A percentile compares a stretch with the other conserved stretches of the same genome.
Evolutionary conservation across 2,797 vertebrate genomes (phyloP).

Genomic region (Premnoplex brunnescens): DNA sequence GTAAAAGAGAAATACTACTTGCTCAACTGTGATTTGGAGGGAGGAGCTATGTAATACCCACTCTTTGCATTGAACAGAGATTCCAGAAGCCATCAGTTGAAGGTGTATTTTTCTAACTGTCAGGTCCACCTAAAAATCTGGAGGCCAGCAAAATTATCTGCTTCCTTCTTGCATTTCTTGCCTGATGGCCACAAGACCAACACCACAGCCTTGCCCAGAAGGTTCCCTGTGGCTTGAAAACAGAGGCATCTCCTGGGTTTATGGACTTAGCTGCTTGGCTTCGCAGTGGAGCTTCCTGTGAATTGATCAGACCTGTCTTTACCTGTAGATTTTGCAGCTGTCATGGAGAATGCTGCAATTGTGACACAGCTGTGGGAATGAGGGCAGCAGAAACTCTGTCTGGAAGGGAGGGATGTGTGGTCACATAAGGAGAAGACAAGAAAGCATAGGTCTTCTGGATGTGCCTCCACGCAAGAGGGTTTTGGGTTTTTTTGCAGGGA

Average conservation of each 20-base stretch:
- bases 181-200: not conserved
- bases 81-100: not conserved
- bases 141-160: not conserved
- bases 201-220: accelerated
- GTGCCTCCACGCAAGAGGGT: not conserved
- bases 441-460: not conserved
- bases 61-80: not conserved
- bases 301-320: not conserved
- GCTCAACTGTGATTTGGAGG: not conserved
- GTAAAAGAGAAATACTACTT: not conserved
- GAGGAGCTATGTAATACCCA: not conserved
- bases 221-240: not conserved
- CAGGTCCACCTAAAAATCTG: not conserved
- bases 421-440: not conserved
- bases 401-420: not conserved
- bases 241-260: not conserved
- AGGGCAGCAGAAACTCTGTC: not conserved
- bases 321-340: not conserved
- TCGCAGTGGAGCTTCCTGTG: not conserved
- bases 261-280: not conserved
- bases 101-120: not conserved
- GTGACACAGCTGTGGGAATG: not conserved
- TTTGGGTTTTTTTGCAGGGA: not conserved
- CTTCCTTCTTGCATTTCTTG: not conserved
- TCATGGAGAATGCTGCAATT: not conserved